Evolutionary conservation across 2,797 vertebrate species (phyloP).

Genomic region (Corythornis leucogaster): DNA sequence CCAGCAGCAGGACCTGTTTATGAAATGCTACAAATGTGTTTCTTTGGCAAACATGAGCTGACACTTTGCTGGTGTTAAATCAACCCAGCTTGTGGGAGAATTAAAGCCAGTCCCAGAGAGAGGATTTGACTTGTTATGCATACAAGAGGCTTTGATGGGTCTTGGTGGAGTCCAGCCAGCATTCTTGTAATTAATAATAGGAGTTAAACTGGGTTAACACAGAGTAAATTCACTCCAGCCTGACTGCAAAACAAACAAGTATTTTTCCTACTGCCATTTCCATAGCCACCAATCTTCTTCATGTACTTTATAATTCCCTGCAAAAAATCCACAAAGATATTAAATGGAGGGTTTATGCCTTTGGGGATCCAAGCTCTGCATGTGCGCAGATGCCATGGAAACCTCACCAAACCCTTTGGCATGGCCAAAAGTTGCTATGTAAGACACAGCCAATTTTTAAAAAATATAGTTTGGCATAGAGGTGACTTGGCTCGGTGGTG

Average conservation of each 20-base stretch:
- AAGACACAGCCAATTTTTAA: background rate
- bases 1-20: background rate
- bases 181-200: background rate
- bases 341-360: background rate
- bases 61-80: background rate
- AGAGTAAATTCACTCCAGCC: background rate
- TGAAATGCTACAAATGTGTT: background rate
- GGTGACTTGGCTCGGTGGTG: background rate
- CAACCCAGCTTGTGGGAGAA: background rate
- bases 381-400: background rate
- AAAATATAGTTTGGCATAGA: background rate
- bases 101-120: background rate
- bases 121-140: accelerated
- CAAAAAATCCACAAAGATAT: background rate
- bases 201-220: background rate
- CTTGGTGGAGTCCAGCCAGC: background rate
- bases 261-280: background rate
- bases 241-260: background rate
- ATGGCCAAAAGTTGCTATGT: background rate
- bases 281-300: background rate
- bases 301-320: background rate
- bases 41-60: background rate
- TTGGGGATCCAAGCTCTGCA: background rate
- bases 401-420: background rate
- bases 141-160: background rate